A percentile compares a stretch with the other conserved stretches of the same genome.
These are phyloP conservation scores for Megaleporinus macrocephalus DNA, from an alignment of 2,113 vertebrate species.

Conservation along the genomic window DNA sequence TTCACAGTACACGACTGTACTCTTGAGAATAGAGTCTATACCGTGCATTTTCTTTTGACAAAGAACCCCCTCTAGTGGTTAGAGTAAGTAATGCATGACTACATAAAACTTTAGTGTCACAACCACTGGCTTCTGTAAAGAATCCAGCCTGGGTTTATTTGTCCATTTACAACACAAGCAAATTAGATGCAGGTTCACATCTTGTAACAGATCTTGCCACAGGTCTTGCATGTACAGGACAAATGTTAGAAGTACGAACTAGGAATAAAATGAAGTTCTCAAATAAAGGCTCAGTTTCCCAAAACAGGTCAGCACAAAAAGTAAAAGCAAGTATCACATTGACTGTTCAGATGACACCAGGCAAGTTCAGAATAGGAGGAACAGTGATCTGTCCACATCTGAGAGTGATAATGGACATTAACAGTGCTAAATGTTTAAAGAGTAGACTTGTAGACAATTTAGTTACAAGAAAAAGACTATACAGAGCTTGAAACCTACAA, in stretches of 20 bases:
- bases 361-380: background rate
- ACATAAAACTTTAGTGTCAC: background rate
- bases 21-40: no score
- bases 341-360: background rate
- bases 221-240: slow-evolving; percentile 3
- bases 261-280: background rate
- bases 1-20: no score
- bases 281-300: slow-evolving; percentile 1
- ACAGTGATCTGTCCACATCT: background rate
- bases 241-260: background rate
- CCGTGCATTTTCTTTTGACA: background rate
- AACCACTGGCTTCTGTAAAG: background rate
- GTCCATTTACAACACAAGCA: background rate
- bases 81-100: background rate
- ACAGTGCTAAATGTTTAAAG: background rate
- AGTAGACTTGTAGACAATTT: background rate
- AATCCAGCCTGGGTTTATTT: slow-evolving; percentile 10
- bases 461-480: background rate
- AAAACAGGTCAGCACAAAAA: slow-evolving; percentile 8
- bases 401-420: background rate
- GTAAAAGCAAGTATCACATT: background rate
- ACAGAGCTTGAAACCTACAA: background rate
- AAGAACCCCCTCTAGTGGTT: slow-evolving; percentile 33
- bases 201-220: background rate
- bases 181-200: background rate